Percentiles rank a stretch among this genome's conserved stretches.
These are phyloP conservation scores for Garrulus glandarius DNA, from an alignment of 2,797 vertebrate genomes.

Conservation along the genomic window DNA sequence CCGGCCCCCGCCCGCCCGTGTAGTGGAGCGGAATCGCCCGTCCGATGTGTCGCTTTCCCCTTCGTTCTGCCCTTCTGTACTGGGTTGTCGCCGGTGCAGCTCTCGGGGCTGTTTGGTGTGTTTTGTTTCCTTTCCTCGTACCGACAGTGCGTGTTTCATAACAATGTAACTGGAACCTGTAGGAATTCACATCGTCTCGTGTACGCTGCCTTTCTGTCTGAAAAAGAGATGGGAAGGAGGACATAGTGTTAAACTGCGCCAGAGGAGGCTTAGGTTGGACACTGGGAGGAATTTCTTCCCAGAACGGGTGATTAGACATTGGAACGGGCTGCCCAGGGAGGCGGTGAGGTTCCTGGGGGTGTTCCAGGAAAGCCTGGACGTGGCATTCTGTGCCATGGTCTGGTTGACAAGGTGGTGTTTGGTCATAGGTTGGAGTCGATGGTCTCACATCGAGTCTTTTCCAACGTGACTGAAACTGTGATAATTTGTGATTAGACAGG, in stretches of 20 bases:
- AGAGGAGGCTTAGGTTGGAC: neutral
- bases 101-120: neutral
- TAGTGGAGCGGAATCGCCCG: rapidly evolving
- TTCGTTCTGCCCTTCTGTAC: rapidly evolving
- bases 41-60: neutral
- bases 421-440: neutral
- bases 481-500: neutral
- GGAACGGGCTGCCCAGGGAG: neutral
- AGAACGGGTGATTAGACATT: rapidly evolving
- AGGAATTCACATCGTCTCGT: neutral
- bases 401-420: neutral
- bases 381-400: neutral
- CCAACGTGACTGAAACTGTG: neutral
- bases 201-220: rapidly evolving
- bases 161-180: rapidly evolving
- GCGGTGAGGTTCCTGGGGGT: neutral
- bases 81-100: neutral
- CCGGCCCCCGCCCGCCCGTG: neutral
- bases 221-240: neutral
- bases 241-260: neutral
- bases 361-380: neutral
- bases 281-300: neutral
- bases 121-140: neutral
- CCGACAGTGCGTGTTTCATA: neutral
- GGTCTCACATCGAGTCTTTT: neutral